Percentiles rank a stretch among this genome's conserved stretches.
Conservation (phyloP, 2,113 vertebrate genomes). For the Geococcyx californianus region DNA sequence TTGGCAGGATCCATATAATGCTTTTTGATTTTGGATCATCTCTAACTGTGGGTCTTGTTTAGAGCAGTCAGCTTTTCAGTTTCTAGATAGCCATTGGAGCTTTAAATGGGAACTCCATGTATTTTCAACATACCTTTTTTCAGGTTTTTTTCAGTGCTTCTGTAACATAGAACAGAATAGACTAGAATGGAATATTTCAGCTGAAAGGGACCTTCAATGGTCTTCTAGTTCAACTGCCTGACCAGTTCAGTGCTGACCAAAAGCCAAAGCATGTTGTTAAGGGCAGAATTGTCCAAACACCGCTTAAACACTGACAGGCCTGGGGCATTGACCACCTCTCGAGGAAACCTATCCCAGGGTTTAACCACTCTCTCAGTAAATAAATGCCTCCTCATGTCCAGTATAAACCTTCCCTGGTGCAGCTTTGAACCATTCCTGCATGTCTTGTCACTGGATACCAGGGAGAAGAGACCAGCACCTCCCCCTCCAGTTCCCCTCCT, state of each 20-base stretch:
- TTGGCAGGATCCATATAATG: neutral
- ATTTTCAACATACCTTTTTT: neutral
- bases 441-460: rapidly evolving
- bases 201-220: neutral
- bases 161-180: neutral
- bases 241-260: neutral
- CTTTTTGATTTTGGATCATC: neutral
- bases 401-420: neutral
- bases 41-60: neutral
- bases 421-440: neutral
- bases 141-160: neutral
- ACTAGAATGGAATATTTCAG: neutral
- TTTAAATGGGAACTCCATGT: neutral
- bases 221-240: neutral
- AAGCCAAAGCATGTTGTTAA: neutral
- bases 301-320: neutral
- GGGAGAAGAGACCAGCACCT: neutral
- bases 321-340: rapidly evolving
- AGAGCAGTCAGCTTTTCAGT: neutral
- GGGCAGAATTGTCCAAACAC: neutral
- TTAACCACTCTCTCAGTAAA: neutral
- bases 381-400: neutral
- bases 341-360: neutral
- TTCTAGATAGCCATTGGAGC: neutral
- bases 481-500: neutral